These are phyloP conservation scores for Pemphigus obesinymphae DNA, from an alignment of 1,140 invertebrate genomes.

Conservation along the genomic window DNA sequence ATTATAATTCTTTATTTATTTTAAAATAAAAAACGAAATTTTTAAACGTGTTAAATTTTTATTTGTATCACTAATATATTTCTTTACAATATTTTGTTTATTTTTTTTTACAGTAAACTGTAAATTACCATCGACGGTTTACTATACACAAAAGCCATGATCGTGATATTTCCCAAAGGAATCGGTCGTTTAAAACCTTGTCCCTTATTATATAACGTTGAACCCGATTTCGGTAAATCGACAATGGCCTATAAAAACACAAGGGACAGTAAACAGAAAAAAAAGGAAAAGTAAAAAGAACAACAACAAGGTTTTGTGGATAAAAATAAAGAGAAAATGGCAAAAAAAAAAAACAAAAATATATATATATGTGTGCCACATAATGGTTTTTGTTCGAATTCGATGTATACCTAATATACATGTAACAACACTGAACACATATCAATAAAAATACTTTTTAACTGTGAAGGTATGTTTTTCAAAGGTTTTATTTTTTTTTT, in stretches of 20 bases:
- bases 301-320: neutral
- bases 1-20: too few relatives aligned
- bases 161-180: constrained; percentile 25
- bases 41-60: too few relatives aligned
- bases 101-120: neutral
- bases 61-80: too few relatives aligned
- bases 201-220: neutral
- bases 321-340: neutral
- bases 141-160: constrained; percentile 14
- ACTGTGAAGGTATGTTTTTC: too few relatives aligned
- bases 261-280: neutral
- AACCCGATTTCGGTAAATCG: constrained; percentile 26
- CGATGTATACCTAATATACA: neutral
- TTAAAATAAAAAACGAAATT: too few relatives aligned
- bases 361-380: neutral
- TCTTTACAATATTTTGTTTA: neutral
- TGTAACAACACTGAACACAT: too few relatives aligned
- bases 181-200: constrained; percentile 9
- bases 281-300: too few relatives aligned
- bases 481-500: too few relatives aligned
- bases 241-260: constrained; percentile 12
- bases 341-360: neutral
- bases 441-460: too few relatives aligned
- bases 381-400: neutral
- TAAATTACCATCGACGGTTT: constrained; percentile 24